Percentiles rank a stretch among this genome's conserved stretches.
phyloP scores from a whole-genome alignment of 2,113 vertebrate species.

The Stercorarius parasiticus region DNA sequence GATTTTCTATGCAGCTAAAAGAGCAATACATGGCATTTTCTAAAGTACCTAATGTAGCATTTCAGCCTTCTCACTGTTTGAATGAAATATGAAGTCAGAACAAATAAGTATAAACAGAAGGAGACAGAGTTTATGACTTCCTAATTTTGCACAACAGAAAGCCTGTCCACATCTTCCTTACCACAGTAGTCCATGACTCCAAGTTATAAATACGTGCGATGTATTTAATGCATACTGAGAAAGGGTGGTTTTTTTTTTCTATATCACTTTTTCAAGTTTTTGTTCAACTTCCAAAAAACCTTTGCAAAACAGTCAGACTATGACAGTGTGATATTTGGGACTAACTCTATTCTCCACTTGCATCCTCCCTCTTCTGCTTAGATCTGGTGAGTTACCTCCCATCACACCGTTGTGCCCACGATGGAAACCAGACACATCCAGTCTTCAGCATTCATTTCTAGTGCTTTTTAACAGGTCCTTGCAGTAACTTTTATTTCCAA shows the following conservation, averaged over 20 bases:
- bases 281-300: background rate
- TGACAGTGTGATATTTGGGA: background rate
- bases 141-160: background rate
- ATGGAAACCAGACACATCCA: background rate
- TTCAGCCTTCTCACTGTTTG: background rate
- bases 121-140: background rate
- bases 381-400: background rate
- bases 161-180: background rate
- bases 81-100: background rate
- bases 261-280: background rate
- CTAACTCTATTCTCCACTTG: background rate
- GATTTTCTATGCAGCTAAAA: background rate
- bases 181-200: background rate
- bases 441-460: background rate
- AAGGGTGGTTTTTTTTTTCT: background rate
- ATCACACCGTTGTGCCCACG: background rate
- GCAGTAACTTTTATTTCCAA: background rate
- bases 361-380: background rate
- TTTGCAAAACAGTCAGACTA: background rate
- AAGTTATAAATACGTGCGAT: background rate
- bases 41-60: background rate
- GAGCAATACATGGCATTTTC: background rate
- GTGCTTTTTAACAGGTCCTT: background rate
- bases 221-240: background rate
- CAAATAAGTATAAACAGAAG: background rate